Percentiles rank a stretch among this genome's conserved stretches.
Conservation (phyloP, 1,140 invertebrate genomes). For the Capitella teleta region DNA sequence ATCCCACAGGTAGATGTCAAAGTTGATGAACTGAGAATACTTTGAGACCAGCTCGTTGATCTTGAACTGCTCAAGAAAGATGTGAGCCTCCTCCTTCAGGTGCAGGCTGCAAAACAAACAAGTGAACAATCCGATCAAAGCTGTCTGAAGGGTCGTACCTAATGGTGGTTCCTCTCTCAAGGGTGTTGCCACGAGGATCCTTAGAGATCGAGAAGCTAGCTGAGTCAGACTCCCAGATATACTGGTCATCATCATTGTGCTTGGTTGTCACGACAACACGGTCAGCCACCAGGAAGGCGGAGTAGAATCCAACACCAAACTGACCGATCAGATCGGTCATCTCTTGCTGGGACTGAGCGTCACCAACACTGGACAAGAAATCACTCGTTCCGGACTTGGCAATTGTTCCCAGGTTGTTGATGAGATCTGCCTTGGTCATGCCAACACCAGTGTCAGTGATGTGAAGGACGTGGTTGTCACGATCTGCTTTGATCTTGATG, state of each 20-base stretch:
- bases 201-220: conserved; percentile 73
- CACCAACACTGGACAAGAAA: conserved; percentile 88
- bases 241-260: conserved; percentile 84
- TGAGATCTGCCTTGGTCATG: conserved; percentile 90
- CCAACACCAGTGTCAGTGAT: conserved; percentile 96
- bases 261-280: conserved; percentile 73
- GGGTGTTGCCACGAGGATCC: conserved; percentile 85
- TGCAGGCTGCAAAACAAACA: conserved; percentile 54
- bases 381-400: conserved; percentile 98
- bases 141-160: conserved; percentile 26
- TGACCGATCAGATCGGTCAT: conserved; percentile 53
- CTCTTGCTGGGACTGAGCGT: conserved; percentile 38
- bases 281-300: conserved; percentile 68
- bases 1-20: conserved; percentile 93
- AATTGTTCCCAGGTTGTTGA: conserved; percentile 96
- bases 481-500: conserved; percentile 91
- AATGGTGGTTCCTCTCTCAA: conserved; percentile 76
- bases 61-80: conserved; percentile 87
- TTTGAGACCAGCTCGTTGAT: conserved; percentile 85
- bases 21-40: conserved; percentile 99
- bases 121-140: neutral
- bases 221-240: conserved; percentile 92
- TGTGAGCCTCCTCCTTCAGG: conserved; percentile 91
- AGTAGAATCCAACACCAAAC: conserved; percentile 97
- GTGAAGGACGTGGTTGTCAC: conserved; percentile 84